Conservation (phyloP, 2,888 invertebrate species). For the Coenonympha arcania region DNA sequence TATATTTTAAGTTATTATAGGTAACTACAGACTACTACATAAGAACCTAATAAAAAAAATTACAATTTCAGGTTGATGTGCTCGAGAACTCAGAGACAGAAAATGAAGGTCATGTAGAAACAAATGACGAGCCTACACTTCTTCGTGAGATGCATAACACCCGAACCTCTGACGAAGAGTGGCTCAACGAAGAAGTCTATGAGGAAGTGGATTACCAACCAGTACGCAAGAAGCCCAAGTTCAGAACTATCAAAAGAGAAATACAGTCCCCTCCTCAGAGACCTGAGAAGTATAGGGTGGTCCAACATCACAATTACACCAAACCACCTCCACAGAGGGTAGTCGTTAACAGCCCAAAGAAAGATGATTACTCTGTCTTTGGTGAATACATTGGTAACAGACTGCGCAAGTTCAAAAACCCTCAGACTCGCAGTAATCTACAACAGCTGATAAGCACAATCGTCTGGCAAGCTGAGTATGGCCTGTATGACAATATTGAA, state of each 20-base stretch:
- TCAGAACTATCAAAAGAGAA: constrained; percentile 56
- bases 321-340: constrained; percentile 28
- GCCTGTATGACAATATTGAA: constrained; percentile 57
- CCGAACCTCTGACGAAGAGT: constrained; percentile 55
- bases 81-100: constrained; percentile 46
- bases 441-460: constrained; percentile 65
- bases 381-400: constrained; percentile 67
- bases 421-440: constrained; percentile 54
- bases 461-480: constrained; percentile 66
- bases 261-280: constrained; percentile 42
- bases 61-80: constrained; percentile 40
- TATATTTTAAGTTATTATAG: too few species aligned
- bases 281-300: constrained; percentile 24
- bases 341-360: constrained; percentile 32
- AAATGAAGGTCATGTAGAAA: constrained; percentile 36
- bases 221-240: constrained; percentile 46
- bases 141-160: constrained; percentile 53
- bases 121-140: constrained; percentile 43
- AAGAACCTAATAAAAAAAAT: background rate
- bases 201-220: constrained; percentile 48
- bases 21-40: too few species aligned
- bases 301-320: constrained; percentile 14
- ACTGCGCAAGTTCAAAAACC: constrained; percentile 51
- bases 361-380: constrained; percentile 60
- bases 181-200: constrained; percentile 61